Percentiles rank a stretch among this genome's conserved stretches.
phyloP scores from a whole-genome alignment of 2,888 invertebrate genomes.

The Colletes collaris region DNA sequence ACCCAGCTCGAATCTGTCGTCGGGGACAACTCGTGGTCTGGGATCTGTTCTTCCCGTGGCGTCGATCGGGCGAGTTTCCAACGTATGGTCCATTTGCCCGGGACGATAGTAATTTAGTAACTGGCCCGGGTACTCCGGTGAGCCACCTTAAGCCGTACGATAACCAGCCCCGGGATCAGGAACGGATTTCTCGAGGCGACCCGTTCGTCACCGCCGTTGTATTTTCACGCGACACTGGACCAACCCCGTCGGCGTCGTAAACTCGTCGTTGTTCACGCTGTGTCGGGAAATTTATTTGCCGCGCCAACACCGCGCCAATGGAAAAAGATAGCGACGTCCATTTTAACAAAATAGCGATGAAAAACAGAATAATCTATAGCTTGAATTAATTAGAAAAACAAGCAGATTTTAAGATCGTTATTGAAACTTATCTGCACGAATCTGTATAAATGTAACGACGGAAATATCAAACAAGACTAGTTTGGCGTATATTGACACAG shows the following conservation, averaged over 20 bases:
- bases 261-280: conserved; percentile 3
- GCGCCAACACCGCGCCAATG: conserved; percentile 5
- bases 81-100: conserved; percentile 42
- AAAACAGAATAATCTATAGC: too few relatives aligned
- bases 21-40: too few relatives aligned
- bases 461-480: too few relatives aligned
- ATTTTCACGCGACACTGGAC: conserved; percentile 13
- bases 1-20: too few relatives aligned
- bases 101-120: conserved; percentile 49
- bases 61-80: conserved; percentile 37
- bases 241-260: background rate
- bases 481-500: too few relatives aligned
- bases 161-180: conserved; percentile 42
- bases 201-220: conserved; percentile 43
- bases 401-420: too few relatives aligned
- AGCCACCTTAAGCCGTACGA: background rate
- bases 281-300: conserved; percentile 17
- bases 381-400: too few relatives aligned
- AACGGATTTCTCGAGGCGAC: conserved; percentile 37
- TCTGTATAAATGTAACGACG: too few relatives aligned
- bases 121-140: too few relatives aligned
- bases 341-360: too few relatives aligned
- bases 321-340: background rate
- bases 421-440: too few relatives aligned
- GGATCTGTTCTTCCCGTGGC: too few relatives aligned